Conservation (phyloP, 2,113 vertebrate species). For the Melanocharis versteri region DNA sequence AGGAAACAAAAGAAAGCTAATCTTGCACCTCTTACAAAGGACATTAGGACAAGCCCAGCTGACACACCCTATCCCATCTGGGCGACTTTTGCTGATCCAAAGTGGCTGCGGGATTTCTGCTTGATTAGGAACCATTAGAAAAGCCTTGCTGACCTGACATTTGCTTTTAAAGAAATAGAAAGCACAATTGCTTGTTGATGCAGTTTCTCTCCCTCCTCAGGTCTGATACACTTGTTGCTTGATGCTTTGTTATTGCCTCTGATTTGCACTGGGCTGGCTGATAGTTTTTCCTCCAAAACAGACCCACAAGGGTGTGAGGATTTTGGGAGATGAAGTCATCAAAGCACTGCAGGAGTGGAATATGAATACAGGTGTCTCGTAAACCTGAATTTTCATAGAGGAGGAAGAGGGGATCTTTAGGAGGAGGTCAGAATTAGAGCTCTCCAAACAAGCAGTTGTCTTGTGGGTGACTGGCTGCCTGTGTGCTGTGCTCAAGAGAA, state of each 20-base stretch:
- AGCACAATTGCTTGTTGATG: not conserved
- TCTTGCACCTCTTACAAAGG: not conserved
- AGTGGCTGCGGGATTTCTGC: slow-evolving; percentile 24
- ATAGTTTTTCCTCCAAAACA: not conserved
- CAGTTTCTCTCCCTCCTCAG: not conserved
- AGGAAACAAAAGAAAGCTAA: not conserved
- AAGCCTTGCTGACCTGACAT: not conserved
- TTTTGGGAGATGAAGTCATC: not conserved
- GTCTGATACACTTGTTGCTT: not conserved
- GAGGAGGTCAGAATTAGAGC: not conserved
- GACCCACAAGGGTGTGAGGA: not conserved
- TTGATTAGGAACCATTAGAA: not conserved
- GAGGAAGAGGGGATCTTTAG: not conserved
- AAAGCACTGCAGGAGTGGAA: not conserved
- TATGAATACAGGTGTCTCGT: not conserved
- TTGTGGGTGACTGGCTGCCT: not conserved
- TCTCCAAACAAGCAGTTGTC: not conserved
- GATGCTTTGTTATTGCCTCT: not conserved
- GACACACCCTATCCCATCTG: not conserved
- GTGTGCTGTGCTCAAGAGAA: not conserved
- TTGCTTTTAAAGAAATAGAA: not conserved
- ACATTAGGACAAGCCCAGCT: not conserved
- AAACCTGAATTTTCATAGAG: not conserved
- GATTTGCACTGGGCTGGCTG: not conserved
- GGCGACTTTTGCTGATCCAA: not conserved